Evolutionary conservation across 2,113 vertebrate genomes (phyloP).

Genomic region (Trematomus loennbergii): DNA sequence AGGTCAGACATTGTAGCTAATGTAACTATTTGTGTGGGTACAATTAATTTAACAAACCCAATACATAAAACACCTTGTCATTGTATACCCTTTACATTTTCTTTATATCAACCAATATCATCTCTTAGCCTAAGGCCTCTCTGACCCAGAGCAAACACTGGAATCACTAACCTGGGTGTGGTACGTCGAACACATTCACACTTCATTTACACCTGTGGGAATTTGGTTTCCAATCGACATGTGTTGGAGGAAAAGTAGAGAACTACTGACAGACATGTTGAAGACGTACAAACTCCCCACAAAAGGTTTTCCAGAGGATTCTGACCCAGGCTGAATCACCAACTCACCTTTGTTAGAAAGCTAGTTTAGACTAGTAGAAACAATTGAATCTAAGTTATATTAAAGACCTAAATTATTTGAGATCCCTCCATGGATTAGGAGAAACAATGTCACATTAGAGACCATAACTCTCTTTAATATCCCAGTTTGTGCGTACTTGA

Average conservation of each 20-base stretch:
- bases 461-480: neutral
- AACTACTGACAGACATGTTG: neutral
- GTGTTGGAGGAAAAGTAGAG: neutral
- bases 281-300: too few species aligned
- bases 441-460: neutral
- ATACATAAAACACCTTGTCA: neutral
- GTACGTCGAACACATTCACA: slow-evolving; percentile 1
- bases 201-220: slow-evolving; percentile 17
- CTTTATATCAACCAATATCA: neutral
- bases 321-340: neutral
- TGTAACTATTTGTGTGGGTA: neutral
- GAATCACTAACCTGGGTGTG: neutral
- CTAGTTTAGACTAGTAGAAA: neutral
- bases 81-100: neutral
- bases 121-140: neutral
- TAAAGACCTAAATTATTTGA: neutral
- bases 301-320: too few species aligned
- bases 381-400: neutral
- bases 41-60: neutral
- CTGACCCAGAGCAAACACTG: neutral
- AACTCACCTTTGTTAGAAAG: neutral
- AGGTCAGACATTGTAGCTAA: neutral
- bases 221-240: neutral
- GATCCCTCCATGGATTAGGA: neutral
- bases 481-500: neutral